Evolutionary conservation across 2,797 vertebrate species (phyloP), one percentile per base, ranked within the genome.

Genomic region (Ceryle rudis): DNA sequence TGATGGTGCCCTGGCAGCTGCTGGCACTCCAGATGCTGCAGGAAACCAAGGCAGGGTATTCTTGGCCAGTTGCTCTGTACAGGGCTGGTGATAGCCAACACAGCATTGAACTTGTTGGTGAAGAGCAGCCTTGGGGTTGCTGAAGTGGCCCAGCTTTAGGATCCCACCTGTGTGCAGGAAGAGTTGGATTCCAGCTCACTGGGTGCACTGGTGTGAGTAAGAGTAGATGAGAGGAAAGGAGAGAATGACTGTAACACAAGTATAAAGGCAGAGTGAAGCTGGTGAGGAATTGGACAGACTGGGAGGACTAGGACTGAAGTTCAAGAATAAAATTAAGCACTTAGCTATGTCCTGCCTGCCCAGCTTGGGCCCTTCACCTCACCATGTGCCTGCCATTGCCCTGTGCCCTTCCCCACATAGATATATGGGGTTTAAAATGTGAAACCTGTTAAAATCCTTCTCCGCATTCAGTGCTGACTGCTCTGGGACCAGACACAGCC

Each of bases 221-320:
- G n/a, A n/a, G 41, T 41, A 29, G 35, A 14, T 60, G 52, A 89
- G 66, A 78, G 41, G 57, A 82, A 11, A 14, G 20, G 3, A 22
- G 8, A 28, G 9, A 26, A 62, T 39, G 42, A 9, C 14, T 69
- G 14, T 25, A 66, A 61, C 7, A 23, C 1, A 12, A 5, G 4
- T 26, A 3, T 16, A 52, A 84, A 74, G n/a, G 47, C 35, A 89
- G 64, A 85, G 11, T 7, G 80, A 25, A 49, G 12, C 33, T 65
- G 41, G 21, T 22, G 54, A 86, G 42, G 46, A 86, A 31, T 9
- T 0, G 0, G 5, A 23, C 2, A 61, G 57, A 20, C 17, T 80
- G 57, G 9, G 18, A 86, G n/a, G 26, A 25, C 22, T 21, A 10
- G 18, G 46, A 70, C 7, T 87, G 64, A 69, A 80, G 18, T 58